A percentile compares a stretch with the other conserved stretches of the same genome.
Conservation (phyloP, 2,113 vertebrate genomes). For the Pelmatolapia mariae region DNA sequence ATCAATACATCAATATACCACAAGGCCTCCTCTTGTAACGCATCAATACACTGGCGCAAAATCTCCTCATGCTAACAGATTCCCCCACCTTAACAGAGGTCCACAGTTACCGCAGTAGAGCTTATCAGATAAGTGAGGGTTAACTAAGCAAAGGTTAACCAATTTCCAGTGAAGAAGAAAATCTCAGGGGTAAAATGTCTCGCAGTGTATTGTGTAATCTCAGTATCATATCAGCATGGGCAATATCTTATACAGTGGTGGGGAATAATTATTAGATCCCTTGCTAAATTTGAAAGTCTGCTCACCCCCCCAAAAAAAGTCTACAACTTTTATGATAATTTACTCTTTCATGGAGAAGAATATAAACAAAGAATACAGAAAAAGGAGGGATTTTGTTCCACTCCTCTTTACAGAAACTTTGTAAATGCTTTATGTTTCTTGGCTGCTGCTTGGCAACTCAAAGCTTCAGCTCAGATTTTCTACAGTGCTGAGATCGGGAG, state of each 20-base stretch:
- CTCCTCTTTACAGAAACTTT: not conserved
- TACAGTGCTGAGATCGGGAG: not conserved
- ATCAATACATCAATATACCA: not conserved
- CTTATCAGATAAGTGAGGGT: not conserved
- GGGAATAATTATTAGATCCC: not conserved
- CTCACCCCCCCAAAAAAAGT: not conserved
- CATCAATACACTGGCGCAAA: not conserved
- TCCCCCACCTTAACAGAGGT: not conserved
- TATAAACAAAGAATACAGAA: not conserved
- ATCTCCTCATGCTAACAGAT: not conserved
- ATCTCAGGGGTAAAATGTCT: not conserved
- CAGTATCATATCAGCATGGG: not conserved
- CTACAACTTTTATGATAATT: not conserved
- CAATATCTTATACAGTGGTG: accelerated
- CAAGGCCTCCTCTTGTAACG: not conserved
- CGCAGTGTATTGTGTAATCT: not conserved
- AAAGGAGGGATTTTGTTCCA: not conserved
- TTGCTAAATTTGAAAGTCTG: not conserved
- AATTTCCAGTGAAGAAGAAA: not conserved
- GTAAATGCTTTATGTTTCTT: not conserved
- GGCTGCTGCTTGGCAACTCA: not conserved
- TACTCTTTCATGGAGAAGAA: not conserved
- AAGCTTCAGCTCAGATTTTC: not conserved
- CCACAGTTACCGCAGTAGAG: not conserved
- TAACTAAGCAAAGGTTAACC: not conserved